A percentile compares a stretch with the other conserved stretches of the same genome.
These are phyloP conservation scores for Dipodomys spectabilis DNA, from an alignment of 2,113 vertebrate genomes.

Conservation along the genomic window DNA sequence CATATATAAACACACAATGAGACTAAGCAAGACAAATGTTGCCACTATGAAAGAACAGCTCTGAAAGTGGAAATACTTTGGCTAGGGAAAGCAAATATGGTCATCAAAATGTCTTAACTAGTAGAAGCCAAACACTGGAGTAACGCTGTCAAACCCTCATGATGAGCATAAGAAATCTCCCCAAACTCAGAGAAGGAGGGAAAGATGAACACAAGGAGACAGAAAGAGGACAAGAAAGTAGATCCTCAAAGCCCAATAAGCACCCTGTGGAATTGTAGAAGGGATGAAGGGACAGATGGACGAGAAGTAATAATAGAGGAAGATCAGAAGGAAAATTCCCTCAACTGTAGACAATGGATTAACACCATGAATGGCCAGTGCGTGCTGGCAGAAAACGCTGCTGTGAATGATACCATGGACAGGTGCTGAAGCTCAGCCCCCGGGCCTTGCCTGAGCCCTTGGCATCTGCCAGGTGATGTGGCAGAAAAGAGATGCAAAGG, in stretches of 20 bases:
- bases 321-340: conserved; percentile 70
- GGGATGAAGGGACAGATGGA: conserved; percentile 57
- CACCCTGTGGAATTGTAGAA: conserved; percentile 60
- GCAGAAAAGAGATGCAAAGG: conserved; percentile 4
- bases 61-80: conserved; percentile 29
- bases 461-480: not conserved
- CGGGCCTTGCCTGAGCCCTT: not conserved
- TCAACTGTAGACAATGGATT: conserved; percentile 44
- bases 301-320: conserved; percentile 39
- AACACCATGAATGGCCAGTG: conserved; percentile 32
- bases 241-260: conserved; percentile 1
- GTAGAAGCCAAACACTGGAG: not conserved
- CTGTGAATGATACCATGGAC: not conserved
- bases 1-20: not conserved
- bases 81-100: conserved; percentile 20
- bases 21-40: not conserved
- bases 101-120: conserved; percentile 11
- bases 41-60: not conserved
- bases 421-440: not conserved
- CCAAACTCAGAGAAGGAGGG: not conserved
- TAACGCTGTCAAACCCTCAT: not conserved
- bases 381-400: conserved; percentile 13
- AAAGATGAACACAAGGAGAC: not conserved
- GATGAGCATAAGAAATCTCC: not conserved
- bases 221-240: not conserved